These are phyloP conservation scores for Pentamera pediparva DNA, from an alignment of 53 echinoderm and acorn worm genomes.

Conservation along the genomic window DNA sequence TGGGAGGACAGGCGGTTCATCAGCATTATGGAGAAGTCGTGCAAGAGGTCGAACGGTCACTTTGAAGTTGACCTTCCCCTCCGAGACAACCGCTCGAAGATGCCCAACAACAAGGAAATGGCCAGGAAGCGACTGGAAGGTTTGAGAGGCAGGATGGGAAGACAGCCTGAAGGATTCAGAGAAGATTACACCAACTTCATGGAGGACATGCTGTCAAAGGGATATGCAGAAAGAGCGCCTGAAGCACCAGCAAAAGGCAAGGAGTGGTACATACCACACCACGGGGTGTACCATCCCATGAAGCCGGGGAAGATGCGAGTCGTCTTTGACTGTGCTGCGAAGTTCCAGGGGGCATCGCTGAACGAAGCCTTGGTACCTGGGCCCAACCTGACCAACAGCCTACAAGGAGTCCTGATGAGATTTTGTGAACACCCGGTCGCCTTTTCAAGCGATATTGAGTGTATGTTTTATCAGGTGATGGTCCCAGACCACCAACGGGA, in stretches of 20 bases:
- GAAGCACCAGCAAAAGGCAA: conserved; percentile 7
- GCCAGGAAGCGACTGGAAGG: conserved; percentile 33
- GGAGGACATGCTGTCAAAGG: conserved; percentile 34
- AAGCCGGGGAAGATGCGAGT: too few relatives aligned
- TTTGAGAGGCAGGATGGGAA: conserved; percentile 25
- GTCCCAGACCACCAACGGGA: conserved; percentile 41
- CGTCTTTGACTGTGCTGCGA: conserved; percentile 49
- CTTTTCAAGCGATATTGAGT: conserved; percentile 44
- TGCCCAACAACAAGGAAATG: conserved; percentile 30
- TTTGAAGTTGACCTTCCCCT: conserved; percentile 44
- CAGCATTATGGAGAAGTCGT: conserved; percentile 17
- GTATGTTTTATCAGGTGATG: conserved; percentile 55
- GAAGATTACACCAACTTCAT: conserved; percentile 43
- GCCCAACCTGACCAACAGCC: conserved; percentile 52
- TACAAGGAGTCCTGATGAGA: conserved; percentile 54
- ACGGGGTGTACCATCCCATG: conserved; percentile 45
- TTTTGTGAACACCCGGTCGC: conserved; percentile 37
- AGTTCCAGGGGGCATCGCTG: conserved; percentile 42
- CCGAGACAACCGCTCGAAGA: conserved; percentile 17
- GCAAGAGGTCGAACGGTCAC: conserved; percentile 38
- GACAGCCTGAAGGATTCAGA: conserved; percentile 14
- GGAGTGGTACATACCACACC: conserved; percentile 52
- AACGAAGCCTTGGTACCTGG: conserved; percentile 44
- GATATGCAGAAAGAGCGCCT: conserved; percentile 48
- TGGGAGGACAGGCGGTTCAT: conserved; percentile 46